Base-by-base conservation (phyloP, 2,888 invertebrate genomes). In the Acrobasis suavella region DNA sequence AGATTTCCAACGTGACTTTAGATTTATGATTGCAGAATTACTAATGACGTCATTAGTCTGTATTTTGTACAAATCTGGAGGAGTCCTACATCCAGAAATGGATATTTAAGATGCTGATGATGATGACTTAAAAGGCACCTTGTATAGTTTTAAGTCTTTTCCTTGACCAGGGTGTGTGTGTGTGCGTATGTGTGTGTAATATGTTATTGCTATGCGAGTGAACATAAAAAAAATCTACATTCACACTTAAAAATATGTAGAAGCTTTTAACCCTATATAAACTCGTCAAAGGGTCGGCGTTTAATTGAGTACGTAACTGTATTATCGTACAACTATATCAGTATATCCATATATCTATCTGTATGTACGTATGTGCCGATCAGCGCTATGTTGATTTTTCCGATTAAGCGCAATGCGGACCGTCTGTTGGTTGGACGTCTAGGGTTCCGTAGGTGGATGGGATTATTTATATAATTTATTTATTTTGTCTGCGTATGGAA, bases 341-440 rank as follows among this genome's bases (percentile, higher is more conserved):
- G 10, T 9, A 17, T 32, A 32, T 32, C 32, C 7, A 7, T 32
- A 32, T 32, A 32, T 15, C 1, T 60, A 16, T 52, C 39, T 60
- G 39, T 54, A 55, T 42, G 42, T 54, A 32, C 42, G 9, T 52
- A 14, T 61, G 52, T 49, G 49, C 32, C 55, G 62, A 55, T 62
- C 72, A 71, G 67, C 52, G 66, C 70, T 74, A 73, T 88, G 89
- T 89, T 87, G 87, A 85, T 89, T 88, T 87, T 86, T 75, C 81
- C 78, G 85, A 87, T 88, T 85, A 87, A 86, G 80, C 86, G 82
- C 86, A 86, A 79, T 86, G 87, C 85, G 77, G 85, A 78, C 67
- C 70, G 75, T 69, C 73, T 69, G 78, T 72, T 79, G 75, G 80
- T 78, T 76, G 75, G 65, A 62, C 64, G 32, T 16, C 61, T 64